Evolutionary conservation across 1,140 invertebrate genomes (phyloP), one percentile per base, ranked within the genome.

Genomic region (Drosophila quadrilineata): DNA sequence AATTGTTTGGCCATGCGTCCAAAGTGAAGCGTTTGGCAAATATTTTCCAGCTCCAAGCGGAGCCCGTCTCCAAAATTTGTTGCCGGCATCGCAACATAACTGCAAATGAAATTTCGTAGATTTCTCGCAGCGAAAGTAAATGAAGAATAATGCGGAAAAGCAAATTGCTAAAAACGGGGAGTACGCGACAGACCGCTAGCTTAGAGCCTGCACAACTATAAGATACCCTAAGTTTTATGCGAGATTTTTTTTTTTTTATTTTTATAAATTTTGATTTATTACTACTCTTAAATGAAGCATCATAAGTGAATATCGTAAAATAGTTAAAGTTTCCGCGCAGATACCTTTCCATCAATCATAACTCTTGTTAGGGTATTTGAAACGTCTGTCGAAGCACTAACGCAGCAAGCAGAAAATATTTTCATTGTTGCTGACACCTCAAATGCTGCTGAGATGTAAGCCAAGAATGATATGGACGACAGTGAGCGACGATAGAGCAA

Each of bases 391-490:
- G 40, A 66, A 71, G 72, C 53, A 75, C 72, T 75, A 75, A 56
- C 24, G 28, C 41, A 57, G 63, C 72, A 72, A 85, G 73, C 56
- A 59, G 65, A 84, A 84, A 85, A 74, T 85, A 84, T 77, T 84
- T 84, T 84, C 79, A 84, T 84, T 84, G 79, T 85, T 85, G 77
- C 77, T 84, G 77, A 84, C 77, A 79, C 77, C 77, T 85, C 79
- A 64, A 53, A 24, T 43, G 45, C 29, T 26, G 19, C n/a, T 33
- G 28, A 46, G 48, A 62, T 28, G 59, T 24, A 36, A 14, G 9
- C 6, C 8, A 1, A 29, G 8, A 12, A 54, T 8, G 14, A 41
- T 10, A 24, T 29, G 26, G 24, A 36, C 16, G 31, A 29, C 29
- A 35, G 45, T 28, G 19, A 0, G 4, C 19, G 22, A 21, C 48